Conservation (phyloP, 2,888 invertebrate genomes). For the Drosophila fulvimacula region DNA sequence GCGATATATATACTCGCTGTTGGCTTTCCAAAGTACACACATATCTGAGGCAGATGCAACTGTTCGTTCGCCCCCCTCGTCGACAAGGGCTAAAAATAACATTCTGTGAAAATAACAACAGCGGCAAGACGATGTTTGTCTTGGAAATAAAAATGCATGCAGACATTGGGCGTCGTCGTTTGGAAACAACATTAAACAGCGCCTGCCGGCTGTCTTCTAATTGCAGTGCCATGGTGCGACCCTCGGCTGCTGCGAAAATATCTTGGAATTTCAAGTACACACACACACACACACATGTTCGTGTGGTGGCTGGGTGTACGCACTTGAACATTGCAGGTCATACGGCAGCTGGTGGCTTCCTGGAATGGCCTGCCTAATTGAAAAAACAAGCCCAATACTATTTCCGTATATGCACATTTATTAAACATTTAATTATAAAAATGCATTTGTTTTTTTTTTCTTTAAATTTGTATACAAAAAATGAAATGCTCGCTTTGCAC, state of each 20-base stretch:
- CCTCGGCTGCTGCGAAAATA: slow-evolving; percentile 76
- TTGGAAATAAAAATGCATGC: slow-evolving; percentile 35
- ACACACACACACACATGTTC: slow-evolving; percentile 25
- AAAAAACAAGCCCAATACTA: slow-evolving; percentile 28
- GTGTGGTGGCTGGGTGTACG: slow-evolving; percentile 33
- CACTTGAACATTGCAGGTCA: slow-evolving; percentile 66
- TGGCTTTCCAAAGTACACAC: slow-evolving; percentile 48
- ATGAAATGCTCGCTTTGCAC: slow-evolving; percentile 55
- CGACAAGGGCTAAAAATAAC: slow-evolving; percentile 62
- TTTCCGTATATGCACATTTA: slow-evolving; percentile 48
- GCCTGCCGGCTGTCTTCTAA: slow-evolving; percentile 66
- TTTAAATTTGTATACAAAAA: slow-evolving; percentile 57
- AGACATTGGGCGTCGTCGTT: slow-evolving; percentile 43
- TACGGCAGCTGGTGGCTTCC: slow-evolving; percentile 63
- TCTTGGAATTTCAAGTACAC: slow-evolving; percentile 78
- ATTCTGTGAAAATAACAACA: slow-evolving; percentile 38
- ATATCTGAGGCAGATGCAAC: slow-evolving; percentile 22
- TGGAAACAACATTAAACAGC: slow-evolving; percentile 58
- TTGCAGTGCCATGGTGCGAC: slow-evolving; percentile 70
- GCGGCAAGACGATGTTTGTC: slow-evolving; percentile 27
- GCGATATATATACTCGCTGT: slow-evolving; percentile 6
- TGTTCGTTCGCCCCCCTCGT: slow-evolving; percentile 33
- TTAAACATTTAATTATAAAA: slow-evolving; percentile 64
- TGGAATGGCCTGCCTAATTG: slow-evolving; percentile 47
- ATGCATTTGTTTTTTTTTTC: slow-evolving; percentile 58